Evolutionary conservation across 2,797 vertebrate genomes (phyloP), one percentile per base, ranked within the genome.

Genomic region (Chloroceryle inda): DNA sequence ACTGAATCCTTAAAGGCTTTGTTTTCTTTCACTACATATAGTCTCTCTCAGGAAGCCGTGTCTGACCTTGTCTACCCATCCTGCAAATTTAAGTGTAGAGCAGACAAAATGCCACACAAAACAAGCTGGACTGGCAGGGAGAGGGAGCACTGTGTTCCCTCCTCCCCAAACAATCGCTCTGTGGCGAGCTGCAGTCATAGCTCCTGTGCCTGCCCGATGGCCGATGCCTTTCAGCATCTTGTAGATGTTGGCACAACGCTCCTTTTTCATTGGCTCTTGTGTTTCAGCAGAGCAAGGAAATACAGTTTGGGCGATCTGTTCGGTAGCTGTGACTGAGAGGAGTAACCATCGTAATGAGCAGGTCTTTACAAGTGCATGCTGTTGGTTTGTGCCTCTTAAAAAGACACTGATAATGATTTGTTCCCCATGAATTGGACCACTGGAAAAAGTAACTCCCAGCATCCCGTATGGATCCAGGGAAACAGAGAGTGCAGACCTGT

Each of bases 21-120:
- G 24, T 83, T 95, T 89, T 73, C 21, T 55, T 83, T 94, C 12
- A 20, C 76, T 84, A 4, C 59, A 80, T 93, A 47, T 29, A 72
- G 76, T 24, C 5, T 56, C 22, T 71, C 26, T 15, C 38, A n/a
- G 69, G 78, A 94, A 68, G 72, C 20, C 0, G 2, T 50, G 26
- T 61, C 53, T 56, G 49, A 74, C 73, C 49, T 88, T 86, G 66
- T n/a, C 53, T 61, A 15, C 26, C 58, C 55, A 53, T 85, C 53
- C 47, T 77, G 42, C 50, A 91, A 20, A 78, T 63, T 11, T 23
- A 68, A 66, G 47, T 4, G 11, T 5, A 24, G 64, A 56, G 72
- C 24, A 50, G 80, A 63, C 44, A 69, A 63, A 89, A 81, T 26
- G 15, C 31, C 19, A 1, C 1, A 38, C 18, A 20, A 27, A 61